These are phyloP conservation scores for Silurus glanis DNA, from an alignment of 2,113 vertebrate species.

Conservation along the genomic window DNA sequence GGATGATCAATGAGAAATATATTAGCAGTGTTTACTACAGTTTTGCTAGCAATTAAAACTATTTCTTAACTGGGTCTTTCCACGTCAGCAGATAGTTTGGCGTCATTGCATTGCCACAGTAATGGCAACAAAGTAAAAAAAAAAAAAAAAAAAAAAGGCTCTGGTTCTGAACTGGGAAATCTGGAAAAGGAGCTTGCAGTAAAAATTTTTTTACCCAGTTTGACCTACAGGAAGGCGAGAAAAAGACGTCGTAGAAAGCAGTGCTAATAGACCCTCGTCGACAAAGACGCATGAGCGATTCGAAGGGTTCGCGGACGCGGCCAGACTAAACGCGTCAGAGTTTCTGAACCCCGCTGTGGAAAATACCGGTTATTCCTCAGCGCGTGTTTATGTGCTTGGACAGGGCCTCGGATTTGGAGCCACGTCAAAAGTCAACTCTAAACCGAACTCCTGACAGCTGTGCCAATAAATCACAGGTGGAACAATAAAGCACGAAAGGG, in stretches of 20 bases:
- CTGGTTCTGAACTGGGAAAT: neutral
- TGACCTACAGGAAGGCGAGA: conserved; percentile 26
- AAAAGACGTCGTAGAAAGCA: conserved; percentile 15
- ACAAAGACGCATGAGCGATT: conserved; percentile 13
- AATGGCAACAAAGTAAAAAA: neutral
- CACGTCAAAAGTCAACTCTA: conserved; percentile 44
- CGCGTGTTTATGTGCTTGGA: conserved; percentile 58
- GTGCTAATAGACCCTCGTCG: conserved; percentile 36
- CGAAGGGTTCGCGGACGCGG: conserved; percentile 39
- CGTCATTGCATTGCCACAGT: neutral
- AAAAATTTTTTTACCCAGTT: conserved; percentile 19
- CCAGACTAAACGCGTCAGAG: conserved; percentile 52
- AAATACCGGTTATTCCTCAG: conserved; percentile 58
- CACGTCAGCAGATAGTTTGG: neutral
- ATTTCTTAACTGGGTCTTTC: neutral
- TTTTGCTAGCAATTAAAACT: neutral
- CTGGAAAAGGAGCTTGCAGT: conserved; percentile 1
- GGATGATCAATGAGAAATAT: too few relatives aligned
- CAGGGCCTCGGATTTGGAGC: conserved; percentile 43
- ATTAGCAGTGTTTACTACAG: neutral
- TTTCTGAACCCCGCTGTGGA: conserved; percentile 52
- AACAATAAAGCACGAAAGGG: conserved; percentile 34
- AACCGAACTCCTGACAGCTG: conserved; percentile 45
- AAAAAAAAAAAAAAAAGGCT: too few relatives aligned
- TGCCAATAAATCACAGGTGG: conserved; percentile 53